Evolutionary conservation across 1,140 invertebrate species (phyloP).

Genomic region (Nephotettix cincticeps): DNA sequence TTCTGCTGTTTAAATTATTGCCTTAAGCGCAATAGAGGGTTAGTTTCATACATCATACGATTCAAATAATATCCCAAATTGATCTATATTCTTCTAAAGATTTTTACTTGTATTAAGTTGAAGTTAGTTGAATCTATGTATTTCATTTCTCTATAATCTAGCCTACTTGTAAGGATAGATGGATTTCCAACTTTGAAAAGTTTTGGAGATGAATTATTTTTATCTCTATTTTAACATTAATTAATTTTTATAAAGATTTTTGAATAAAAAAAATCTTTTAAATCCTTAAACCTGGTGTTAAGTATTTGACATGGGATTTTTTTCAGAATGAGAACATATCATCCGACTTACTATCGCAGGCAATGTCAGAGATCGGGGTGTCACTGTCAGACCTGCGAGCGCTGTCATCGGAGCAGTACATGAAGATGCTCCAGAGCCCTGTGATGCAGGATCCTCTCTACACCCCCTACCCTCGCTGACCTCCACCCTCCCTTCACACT

Average conservation of each 20-base stretch:
- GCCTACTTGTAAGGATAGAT: no score
- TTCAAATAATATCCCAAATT: no score
- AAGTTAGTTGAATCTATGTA: no score
- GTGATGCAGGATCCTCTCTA: not conserved
- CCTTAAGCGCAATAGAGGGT: no score
- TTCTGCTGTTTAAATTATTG: no score
- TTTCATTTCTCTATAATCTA: no score
- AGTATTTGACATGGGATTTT: not conserved
- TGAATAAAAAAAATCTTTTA: not conserved
- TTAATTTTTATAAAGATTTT: not conserved
- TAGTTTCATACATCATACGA: no score
- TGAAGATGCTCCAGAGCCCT: slow-evolving; percentile 15
- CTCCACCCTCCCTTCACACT: not conserved
- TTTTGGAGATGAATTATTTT: no score
- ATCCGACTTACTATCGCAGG: slow-evolving; percentile 6
- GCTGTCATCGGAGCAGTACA: slow-evolving; percentile 9
- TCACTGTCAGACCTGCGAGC: slow-evolving; percentile 5
- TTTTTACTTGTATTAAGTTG: no score
- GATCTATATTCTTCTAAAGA: no score
- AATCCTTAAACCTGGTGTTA: not conserved
- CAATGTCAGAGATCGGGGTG: slow-evolving; percentile 17
- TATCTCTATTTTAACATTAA: not conserved
- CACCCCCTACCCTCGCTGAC: slow-evolving; percentile 31
- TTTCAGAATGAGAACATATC: slow-evolving; percentile 11
- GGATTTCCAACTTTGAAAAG: no score